These are phyloP conservation scores for Premnoplex brunnescens DNA, from an alignment of 2,797 vertebrate genomes.

Conservation along the genomic window DNA sequence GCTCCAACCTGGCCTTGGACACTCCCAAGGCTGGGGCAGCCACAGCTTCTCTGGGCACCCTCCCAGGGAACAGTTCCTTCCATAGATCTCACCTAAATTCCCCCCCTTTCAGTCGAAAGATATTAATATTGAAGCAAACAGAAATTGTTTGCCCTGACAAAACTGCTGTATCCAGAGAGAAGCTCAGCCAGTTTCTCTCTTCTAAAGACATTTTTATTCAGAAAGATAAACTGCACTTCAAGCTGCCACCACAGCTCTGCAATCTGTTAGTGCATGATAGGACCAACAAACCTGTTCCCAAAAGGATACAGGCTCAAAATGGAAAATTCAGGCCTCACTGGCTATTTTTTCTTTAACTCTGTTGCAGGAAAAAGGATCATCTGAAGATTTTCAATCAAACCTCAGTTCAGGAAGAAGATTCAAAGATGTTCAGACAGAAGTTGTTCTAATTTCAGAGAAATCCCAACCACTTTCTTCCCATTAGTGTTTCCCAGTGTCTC, in stretches of 20 bases:
- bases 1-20: not conserved
- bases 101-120: not conserved
- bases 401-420: not conserved
- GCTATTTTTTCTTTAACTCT: not conserved
- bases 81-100: not conserved
- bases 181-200: not conserved
- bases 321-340: not conserved
- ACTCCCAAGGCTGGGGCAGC: not conserved
- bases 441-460: not conserved
- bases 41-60: not conserved
- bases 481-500: not conserved
- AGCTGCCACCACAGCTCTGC: not conserved
- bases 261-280: not conserved
- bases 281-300: conserved; percentile 21
- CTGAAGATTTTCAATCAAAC: not conserved
- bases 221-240: not conserved
- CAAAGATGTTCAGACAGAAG: not conserved
- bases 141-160: not conserved
- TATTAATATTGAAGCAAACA: not conserved
- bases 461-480: accelerated
- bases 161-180: not conserved
- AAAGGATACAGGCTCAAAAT: not conserved
- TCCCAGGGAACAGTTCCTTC: not conserved
- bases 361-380: not conserved
- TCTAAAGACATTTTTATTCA: not conserved